Percentiles rank a stretch among this genome's conserved stretches.
phyloP scores from a whole-genome alignment of 2,797 vertebrate genomes.

The Sphaeramia orbicularis region DNA sequence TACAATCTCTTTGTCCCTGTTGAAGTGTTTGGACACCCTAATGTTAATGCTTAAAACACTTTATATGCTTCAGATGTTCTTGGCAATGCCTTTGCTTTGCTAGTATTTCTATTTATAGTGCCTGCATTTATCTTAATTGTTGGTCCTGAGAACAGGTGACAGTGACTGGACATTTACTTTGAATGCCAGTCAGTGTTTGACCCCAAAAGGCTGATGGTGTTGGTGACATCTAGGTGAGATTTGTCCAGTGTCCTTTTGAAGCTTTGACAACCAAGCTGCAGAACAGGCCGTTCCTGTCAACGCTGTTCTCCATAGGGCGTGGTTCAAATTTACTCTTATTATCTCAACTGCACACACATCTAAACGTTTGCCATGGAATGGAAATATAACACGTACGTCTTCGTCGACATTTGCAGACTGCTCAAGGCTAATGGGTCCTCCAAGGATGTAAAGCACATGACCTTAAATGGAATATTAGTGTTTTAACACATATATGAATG shows the following conservation, averaged over 20 bases:
- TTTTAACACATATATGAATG: neutral
- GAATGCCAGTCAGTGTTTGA: too few relatives aligned
- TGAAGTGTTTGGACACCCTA: too few relatives aligned
- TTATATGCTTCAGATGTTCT: neutral
- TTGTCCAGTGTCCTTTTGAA: neutral
- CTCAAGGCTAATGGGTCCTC: neutral
- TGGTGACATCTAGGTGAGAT: neutral
- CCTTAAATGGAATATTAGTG: neutral
- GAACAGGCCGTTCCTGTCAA: neutral
- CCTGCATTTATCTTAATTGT: neutral
- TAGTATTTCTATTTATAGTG: neutral
- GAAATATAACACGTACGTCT: slow-evolving; percentile 7
- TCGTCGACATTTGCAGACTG: neutral
- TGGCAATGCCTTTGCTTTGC: neutral
- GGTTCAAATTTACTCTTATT: slow-evolving; percentile 41
- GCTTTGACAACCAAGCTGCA: neutral
- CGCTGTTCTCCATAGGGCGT: slow-evolving; percentile 64
- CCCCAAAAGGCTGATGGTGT: neutral
- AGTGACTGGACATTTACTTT: neutral
- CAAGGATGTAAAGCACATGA: neutral
- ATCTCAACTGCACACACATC: slow-evolving; percentile 60
- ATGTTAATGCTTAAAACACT: too few relatives aligned
- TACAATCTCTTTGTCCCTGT: too few relatives aligned
- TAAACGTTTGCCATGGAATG: slow-evolving; percentile 12
- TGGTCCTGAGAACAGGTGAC: neutral